Evolutionary conservation across 2,888 invertebrate species (phyloP), one percentile per base, ranked within the genome.

Genomic region (Sminthurides aquaticus): DNA sequence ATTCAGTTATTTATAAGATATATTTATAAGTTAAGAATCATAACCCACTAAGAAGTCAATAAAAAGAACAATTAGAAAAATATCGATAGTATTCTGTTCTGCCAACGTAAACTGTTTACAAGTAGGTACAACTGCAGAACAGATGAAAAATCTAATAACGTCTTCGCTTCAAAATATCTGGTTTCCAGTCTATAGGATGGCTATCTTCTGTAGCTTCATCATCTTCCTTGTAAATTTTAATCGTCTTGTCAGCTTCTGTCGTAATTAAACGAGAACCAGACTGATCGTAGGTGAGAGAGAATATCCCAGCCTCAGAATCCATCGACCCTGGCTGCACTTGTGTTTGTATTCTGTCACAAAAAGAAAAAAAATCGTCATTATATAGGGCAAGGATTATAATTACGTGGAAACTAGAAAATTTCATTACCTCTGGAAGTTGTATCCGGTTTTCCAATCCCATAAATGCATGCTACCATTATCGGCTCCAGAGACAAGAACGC

Each of bases 381-480:
- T n/a, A n/a, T n/a, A n/a, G n/a, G n/a, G n/a, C n/a, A n/a, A n/a
- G n/a, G 8, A 57, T 26, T 57, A n/a, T 20, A 25, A 56, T 25
- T 56, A n/a, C 5, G n/a, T 8, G 5, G 5, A 52, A 52, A 52
- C 5, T 20, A 52, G n/a, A 8, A 52, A 5, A 8, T 49, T 52
- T 49, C 5, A 5, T 62, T 59, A 85, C 87, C 91, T 83, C 80
- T 99, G 99, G 82, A 98, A 99, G 81, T 99, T 99, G 77, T 98
- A 98, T 0, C 98, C 99, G 0, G 97, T 97, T 76, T 92, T 84
- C 98, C 98, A 99, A 79, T 99, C 99, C 98, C 98, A 99, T 76
- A 92, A 89, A 79, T 91, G 88, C 84, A 99, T 84, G 0, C 96
- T 93, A 0, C 99, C 99, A 78, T 99, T 99, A 78, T 99, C 98